Evolutionary conservation across 2,113 vertebrate genomes (phyloP).

Genomic region (Melospiza melodia): DNA sequence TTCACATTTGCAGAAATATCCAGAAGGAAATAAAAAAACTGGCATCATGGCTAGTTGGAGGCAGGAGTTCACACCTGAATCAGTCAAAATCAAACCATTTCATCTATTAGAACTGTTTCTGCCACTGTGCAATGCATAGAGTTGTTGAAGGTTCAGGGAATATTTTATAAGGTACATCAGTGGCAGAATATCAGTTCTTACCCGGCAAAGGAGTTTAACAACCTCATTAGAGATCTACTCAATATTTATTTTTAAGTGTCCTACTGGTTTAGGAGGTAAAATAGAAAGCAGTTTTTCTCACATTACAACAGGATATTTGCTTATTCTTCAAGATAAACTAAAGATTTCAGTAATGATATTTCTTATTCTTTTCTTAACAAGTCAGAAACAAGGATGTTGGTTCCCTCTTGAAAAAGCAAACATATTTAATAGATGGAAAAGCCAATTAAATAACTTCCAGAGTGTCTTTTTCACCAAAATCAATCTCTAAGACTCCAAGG

Average conservation of each 20-base stretch:
- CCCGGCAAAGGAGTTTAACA: background rate
- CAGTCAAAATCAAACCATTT: background rate
- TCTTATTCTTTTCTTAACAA: background rate
- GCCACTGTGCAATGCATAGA: background rate
- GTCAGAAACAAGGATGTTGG: background rate
- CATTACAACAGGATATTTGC: background rate
- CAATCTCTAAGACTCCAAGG: background rate
- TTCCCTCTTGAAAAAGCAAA: background rate
- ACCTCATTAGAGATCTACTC: background rate
- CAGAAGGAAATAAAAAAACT: background rate
- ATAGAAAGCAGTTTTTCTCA: background rate
- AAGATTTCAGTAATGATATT: background rate
- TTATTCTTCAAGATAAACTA: slow-evolving; percentile 16
- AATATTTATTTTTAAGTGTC: slow-evolving; percentile 1
- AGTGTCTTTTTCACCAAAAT: background rate
- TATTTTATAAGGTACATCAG: background rate
- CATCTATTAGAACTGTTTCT: background rate
- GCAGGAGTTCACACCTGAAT: background rate
- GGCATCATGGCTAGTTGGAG: background rate
- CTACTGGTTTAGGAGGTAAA: slow-evolving; percentile 14
- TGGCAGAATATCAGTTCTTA: background rate
- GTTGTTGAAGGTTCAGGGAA: background rate
- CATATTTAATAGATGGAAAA: background rate
- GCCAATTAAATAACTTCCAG: background rate
- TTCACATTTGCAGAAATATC: background rate